A percentile compares a stretch with the other conserved stretches of the same genome.
These are phyloP conservation scores for Panthera uncia DNA, from an alignment of 2,113 vertebrate species.

Conservation along the genomic window DNA sequence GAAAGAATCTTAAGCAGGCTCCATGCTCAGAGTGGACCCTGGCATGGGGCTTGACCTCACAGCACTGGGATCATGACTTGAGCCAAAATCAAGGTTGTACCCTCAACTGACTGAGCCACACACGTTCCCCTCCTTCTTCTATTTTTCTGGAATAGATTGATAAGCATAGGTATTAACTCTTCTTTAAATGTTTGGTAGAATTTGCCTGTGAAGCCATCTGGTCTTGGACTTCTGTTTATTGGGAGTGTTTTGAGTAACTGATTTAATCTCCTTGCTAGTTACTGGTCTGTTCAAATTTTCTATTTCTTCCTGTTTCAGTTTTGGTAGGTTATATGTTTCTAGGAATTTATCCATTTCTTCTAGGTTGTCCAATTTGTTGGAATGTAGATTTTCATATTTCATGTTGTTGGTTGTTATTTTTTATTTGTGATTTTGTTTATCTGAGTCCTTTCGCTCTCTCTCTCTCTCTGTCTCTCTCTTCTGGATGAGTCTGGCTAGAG, in stretches of 20 bases:
- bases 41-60: no score
- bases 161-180: neutral
- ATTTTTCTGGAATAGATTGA: neutral
- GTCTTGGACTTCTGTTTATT: neutral
- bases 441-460: neutral
- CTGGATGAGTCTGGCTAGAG: neutral
- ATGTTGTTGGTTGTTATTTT: neutral
- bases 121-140: no score
- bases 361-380: neutral
- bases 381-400: neutral
- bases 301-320: neutral
- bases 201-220: neutral
- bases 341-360: neutral
- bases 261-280: neutral
- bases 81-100: no score
- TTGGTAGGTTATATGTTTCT: neutral
- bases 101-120: no score
- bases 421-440: neutral
- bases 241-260: neutral
- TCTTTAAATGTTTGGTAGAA: neutral
- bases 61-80: no score
- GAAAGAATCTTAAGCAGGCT: no score
- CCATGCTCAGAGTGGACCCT: no score
- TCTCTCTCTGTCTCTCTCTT: neutral
- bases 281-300: neutral